Evolutionary conservation across 2,113 vertebrate genomes (phyloP), one percentile per base, ranked within the genome.

Genomic region (Chlamydotis undulata): DNA sequence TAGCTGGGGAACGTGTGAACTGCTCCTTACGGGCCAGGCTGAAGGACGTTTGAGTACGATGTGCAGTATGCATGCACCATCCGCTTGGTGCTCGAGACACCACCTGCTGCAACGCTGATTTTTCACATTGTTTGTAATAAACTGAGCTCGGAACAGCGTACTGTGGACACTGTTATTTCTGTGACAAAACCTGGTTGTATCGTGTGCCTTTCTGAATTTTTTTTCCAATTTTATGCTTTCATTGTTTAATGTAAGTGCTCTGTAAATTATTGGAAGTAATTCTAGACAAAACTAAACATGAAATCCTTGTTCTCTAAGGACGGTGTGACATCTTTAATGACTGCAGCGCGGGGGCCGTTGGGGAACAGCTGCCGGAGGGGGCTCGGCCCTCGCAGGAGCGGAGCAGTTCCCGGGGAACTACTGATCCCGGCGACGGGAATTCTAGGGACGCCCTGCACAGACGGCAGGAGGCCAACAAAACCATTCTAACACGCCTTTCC

Each of bases 201-300:
- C 4, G 81, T 93, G 87, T 87, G 93, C 94, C 94, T 96, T 96
- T 89, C 61, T 11, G 21, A 87, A 85, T 53, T 86, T 94, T 93
- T 88, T 88, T 73, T 67, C 87, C 55, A 11, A 37, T 60, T 95
- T 85, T 73, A 76, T 85, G 90, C 94, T 93, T 67, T 97, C 78
- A 10, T 29, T 93, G 95, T 93, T 93, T 6, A 29, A 88, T 96
- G 88, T 93, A 85, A 88, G 35, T 69, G 95, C 85, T 96, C 88
- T 97, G 95, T 97, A 95, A 92, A 53, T 77, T 52, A 94, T 0
- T 88, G 85, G 63, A 92, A 80, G 63, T 93, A 61, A 88, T 76
- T 90, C 96, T 77, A 37, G 82, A 73, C 29, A 6, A 75, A 91
- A 93, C 95, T 93, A 89, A 95, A 93, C 45, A 80, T 55, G 85